phyloP scores from a whole-genome alignment of 2,888 invertebrate genomes.

The Pelosia muscerda region DNA sequence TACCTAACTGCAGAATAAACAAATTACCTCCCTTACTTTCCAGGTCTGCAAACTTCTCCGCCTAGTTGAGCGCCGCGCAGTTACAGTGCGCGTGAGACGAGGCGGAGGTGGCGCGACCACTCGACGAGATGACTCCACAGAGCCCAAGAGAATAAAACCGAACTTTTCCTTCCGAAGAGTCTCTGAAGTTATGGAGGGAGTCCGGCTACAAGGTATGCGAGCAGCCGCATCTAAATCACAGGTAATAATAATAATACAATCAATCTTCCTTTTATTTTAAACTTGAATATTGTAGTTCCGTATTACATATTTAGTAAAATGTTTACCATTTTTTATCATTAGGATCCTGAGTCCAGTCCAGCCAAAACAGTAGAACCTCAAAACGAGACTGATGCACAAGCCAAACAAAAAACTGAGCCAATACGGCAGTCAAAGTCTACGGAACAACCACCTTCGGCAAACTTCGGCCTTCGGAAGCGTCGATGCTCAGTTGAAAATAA shows the following conservation, averaged over 20 bases:
- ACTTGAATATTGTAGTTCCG: no score
- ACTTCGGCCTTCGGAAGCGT: conserved; percentile 87
- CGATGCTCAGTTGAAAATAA: conserved; percentile 87
- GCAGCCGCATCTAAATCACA: conserved; percentile 71
- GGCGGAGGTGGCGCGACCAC: conserved; percentile 60
- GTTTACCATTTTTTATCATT: conserved; percentile 8
- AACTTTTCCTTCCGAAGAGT: conserved; percentile 84
- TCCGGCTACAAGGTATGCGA: conserved; percentile 78
- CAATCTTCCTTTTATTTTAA: no score
- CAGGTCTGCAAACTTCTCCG: conserved; percentile 80
- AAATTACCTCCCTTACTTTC: not conserved
- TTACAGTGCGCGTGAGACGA: conserved; percentile 80
- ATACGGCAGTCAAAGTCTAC: conserved; percentile 67
- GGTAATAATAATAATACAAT: conserved; percentile 46
- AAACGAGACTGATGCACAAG: conserved; percentile 75
- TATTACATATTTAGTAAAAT: no score
- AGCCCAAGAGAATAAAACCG: conserved; percentile 65
- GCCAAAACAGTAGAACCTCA: conserved; percentile 72
- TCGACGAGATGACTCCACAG: conserved; percentile 59
- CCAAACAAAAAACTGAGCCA: conserved; percentile 76
- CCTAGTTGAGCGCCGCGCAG: conserved; percentile 77
- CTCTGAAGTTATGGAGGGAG: conserved; percentile 85
- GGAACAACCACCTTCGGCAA: conserved; percentile 67
- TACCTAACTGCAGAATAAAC: not conserved
- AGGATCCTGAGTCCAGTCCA: conserved; percentile 77